Base-by-base conservation (phyloP, 1,140 invertebrate species). In the Teleogryllus occipitalis region DNA sequence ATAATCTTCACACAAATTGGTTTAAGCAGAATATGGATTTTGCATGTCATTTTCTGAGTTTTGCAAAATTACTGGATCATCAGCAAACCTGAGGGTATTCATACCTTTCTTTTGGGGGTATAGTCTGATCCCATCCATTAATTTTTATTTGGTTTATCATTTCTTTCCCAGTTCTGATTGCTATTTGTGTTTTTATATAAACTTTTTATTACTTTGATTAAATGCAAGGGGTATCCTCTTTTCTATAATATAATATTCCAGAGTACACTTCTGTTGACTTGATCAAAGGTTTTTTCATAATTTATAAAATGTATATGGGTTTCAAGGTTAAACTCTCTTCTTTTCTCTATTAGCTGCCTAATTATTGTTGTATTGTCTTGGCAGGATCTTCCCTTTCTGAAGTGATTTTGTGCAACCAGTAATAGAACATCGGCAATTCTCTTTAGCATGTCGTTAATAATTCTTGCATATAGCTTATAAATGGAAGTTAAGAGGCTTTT, bases 261-360 rank as follows among this genome's bases (percentile, higher is more conserved):
- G 14, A 72, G n/a, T 72, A 72, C n/a, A 72, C 3, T 15, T 1
- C 65, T 72, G 6, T 72, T 72, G 65, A 72, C n/a, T n/a, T n/a
- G 65, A n/a, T 72, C n/a, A n/a, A 72, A 72, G 6, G 65, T 6
- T 72, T 72, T 72, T 72, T 72, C 65, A 72, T 72, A 72, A 72
- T 72, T n/a, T 72, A 72, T 72, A 72, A 72, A 72, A 14, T n/a
- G 14, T 15, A 3, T 72, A 72, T 72, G 14, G 1, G 6, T 72
- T n/a, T 72, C 65, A 72, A 72, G 65, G 65, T 72, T 72, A 72
- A 72, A 72, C n/a, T 72, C n/a, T 72, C 65, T 72, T n/a, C 14
- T 72, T 72, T 72, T 3, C n/a, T 72, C 65, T 3, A 1, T 1
- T 1, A 72, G 14, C n/a, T 72, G 65, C n/a, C 65, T 72, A 15